Base-by-base conservation (phyloP, 2,888 invertebrate genomes). In the Lysandra coridon region DNA sequence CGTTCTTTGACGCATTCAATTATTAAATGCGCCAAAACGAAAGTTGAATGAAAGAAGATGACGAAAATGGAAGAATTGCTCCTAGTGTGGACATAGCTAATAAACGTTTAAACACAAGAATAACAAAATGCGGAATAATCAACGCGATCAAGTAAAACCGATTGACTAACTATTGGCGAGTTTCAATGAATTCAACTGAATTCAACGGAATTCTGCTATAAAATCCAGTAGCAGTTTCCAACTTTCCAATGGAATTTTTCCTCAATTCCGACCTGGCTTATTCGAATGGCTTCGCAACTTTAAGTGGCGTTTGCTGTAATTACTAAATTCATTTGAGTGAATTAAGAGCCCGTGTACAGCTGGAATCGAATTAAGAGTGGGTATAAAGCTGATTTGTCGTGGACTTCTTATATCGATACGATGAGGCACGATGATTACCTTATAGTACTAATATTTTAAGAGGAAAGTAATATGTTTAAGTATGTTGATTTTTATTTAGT, bases 191-290 rank as follows among this genome's bases (percentile, higher is more conserved):
- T 69, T 69, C 14, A 53, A 57, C 30, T 3, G 76, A 76, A 76
- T 76, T 76, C 76, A 53, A 57, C 30, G 12, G 76, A 76, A 76
- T 76, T 76, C 76, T 53, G 76, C 49, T 33, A 76, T 76, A 76
- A 76, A 76, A 57, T 76, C 76, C 76, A 23, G 17, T 33, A 76
- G 57, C 76, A 75, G 49, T 75, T 76, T 57, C 76, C 17, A 76
- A 76, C 53, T 76, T 76, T 76, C 57, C 33, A 57, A 57, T 57
- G 76, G 69, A 69, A 37, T 69, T 69, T 69, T 69, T 69, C 69
- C 69, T 69, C 33, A 69, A 69, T 69, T 69, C 69, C 6, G 69
- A 69, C 69, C 69, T 69, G 69, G 69, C 37, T 64, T 62, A 69
- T 69, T 69, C 69, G 33, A 17, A 69, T 69, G 33, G 33, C 33